These are phyloP conservation scores for Naso thynnoides DNA, from an alignment of 2,797 vertebrate species.

Conservation along the genomic window DNA sequence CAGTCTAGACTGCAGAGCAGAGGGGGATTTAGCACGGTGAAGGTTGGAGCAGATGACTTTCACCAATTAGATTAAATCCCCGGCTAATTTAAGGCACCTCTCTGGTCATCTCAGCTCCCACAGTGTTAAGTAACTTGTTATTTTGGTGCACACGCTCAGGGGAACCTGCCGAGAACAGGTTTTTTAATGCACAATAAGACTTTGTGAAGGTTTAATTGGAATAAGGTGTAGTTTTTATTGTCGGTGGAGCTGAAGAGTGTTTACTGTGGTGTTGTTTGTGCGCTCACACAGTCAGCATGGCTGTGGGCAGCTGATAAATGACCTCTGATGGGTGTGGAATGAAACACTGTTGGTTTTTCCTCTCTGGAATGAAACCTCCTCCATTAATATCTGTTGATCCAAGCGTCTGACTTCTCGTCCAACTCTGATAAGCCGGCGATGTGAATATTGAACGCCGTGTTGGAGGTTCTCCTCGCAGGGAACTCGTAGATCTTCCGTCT, in stretches of 20 bases:
- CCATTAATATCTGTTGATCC: conserved; percentile 33
- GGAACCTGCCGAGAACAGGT: background rate
- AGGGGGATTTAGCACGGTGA: conserved; percentile 75
- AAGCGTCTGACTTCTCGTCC: conserved; percentile 27
- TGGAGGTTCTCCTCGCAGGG: conserved; percentile 6
- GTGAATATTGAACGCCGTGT: conserved; percentile 13
- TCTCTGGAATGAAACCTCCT: conserved; percentile 12
- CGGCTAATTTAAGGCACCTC: conserved; percentile 82
- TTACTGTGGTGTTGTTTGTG: conserved; percentile 10
- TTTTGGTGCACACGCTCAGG: conserved; percentile 59
- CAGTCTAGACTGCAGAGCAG: conserved; percentile 79
- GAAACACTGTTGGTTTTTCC: conserved; percentile 23
- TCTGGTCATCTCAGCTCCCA: conserved; percentile 48
- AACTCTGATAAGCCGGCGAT: conserved; percentile 20
- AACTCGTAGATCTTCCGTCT: conserved; percentile 49
- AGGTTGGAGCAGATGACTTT: conserved; percentile 83
- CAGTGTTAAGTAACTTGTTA: conserved; percentile 64
- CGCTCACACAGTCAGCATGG: conserved; percentile 19
- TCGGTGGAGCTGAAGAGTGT: background rate
- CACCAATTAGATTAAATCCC: conserved; percentile 83
- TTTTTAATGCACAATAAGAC: too few relatives aligned
- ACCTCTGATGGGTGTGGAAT: conserved; percentile 8
- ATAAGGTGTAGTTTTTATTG: background rate
- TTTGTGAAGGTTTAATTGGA: too few relatives aligned
- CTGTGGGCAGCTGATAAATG: conserved; percentile 32